Evolutionary conservation across 2,888 invertebrate species (phyloP).

Genomic region (Rhagophthalmus giganteus): DNA sequence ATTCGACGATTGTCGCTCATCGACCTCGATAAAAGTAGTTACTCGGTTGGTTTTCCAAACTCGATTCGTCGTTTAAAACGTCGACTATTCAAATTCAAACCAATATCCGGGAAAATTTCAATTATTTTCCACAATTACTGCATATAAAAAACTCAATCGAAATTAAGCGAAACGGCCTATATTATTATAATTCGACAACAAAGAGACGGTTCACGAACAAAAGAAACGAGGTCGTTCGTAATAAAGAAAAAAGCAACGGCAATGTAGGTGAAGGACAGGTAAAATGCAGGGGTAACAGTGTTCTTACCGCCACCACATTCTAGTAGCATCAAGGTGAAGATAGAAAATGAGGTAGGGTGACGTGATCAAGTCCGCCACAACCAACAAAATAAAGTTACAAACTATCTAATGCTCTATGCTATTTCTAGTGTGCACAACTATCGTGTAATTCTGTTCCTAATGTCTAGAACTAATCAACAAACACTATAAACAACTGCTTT

Average conservation of each 20-base stretch:
- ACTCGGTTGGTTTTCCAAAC: too few species aligned
- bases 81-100: too few species aligned
- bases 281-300: conserved; percentile 48
- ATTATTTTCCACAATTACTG: too few species aligned
- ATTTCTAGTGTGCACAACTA: conserved; percentile 48
- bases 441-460: conserved; percentile 37
- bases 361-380: conserved; percentile 56
- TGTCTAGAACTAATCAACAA: conserved; percentile 15
- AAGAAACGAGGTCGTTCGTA: conserved; percentile 26
- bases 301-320: conserved; percentile 55
- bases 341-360: conserved; percentile 55
- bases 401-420: conserved; percentile 54
- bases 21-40: too few species aligned
- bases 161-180: too few species aligned
- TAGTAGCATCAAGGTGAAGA: conserved; percentile 57
- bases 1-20: too few species aligned
- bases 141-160: neutral
- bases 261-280: conserved; percentile 31
- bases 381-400: conserved; percentile 58
- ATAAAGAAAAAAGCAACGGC: conserved; percentile 26
- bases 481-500: neutral
- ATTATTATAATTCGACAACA: too few species aligned
- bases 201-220: neutral
- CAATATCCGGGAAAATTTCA: too few species aligned
- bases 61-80: too few species aligned